A percentile compares a stretch with the other conserved stretches of the same genome.
These are phyloP conservation scores for Romanomermis culicivorax DNA, from an alignment of 2,888 invertebrate species.

Conservation along the genomic window DNA sequence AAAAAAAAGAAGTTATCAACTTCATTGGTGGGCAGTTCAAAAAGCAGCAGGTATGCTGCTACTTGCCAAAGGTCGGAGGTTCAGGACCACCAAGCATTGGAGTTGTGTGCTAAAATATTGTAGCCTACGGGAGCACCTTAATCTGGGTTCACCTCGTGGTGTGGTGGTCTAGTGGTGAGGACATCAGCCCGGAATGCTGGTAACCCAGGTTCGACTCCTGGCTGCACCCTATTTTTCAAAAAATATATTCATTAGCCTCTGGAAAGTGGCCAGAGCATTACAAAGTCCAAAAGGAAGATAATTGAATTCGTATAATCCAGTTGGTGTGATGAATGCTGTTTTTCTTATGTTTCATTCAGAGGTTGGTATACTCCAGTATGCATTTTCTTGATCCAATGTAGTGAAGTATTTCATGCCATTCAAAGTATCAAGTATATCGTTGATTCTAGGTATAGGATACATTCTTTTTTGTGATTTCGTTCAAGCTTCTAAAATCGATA, in stretches of 20 bases:
- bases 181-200: too few species aligned
- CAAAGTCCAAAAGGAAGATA: slow-evolving; percentile 13
- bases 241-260: slow-evolving; percentile 8
- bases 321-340: slow-evolving; percentile 11
- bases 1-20: too few species aligned
- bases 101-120: too few species aligned
- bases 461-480: neutral
- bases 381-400: slow-evolving; percentile 6
- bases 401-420: slow-evolving; percentile 7
- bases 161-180: too few species aligned
- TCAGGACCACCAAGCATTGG: too few species aligned
- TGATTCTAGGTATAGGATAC: slow-evolving; percentile 1
- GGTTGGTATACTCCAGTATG: slow-evolving; percentile 9
- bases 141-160: too few species aligned
- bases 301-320: slow-evolving; percentile 13
- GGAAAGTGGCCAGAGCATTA: slow-evolving; percentile 13
- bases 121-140: too few species aligned
- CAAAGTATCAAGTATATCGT: neutral
- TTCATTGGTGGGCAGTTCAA: too few species aligned
- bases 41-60: too few species aligned
- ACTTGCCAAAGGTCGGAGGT: too few species aligned
- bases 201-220: too few species aligned
- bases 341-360: slow-evolving; percentile 10
- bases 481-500: slow-evolving; percentile 1
- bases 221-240: too few species aligned